Percentiles rank a stretch among this genome's conserved stretches.
These are phyloP conservation scores for Harpagoxenus sublaevis DNA, from an alignment of 2,888 invertebrate genomes.

Conservation along the genomic window DNA sequence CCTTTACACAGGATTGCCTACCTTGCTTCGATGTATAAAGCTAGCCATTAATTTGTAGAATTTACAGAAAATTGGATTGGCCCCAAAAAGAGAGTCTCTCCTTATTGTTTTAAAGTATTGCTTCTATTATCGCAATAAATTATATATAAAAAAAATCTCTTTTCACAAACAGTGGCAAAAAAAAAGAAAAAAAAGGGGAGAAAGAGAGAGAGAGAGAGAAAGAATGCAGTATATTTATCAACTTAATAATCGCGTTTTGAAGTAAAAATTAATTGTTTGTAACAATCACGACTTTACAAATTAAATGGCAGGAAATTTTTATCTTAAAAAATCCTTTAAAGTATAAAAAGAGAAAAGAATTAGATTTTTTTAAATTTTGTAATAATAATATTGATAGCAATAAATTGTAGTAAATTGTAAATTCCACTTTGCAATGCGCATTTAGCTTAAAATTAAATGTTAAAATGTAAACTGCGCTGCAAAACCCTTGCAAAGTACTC, in stretches of 20 bases:
- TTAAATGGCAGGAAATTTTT: not conserved
- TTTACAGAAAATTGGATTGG: not conserved
- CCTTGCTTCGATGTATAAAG: not conserved
- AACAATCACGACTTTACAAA: too few species aligned
- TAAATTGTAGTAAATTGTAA: not conserved
- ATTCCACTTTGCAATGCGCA: not conserved
- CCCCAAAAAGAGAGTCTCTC: not conserved
- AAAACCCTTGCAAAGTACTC: not conserved
- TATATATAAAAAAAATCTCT: too few species aligned
- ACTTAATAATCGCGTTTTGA: not conserved
- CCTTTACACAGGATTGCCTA: conserved; percentile 25
- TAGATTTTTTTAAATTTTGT: not conserved
- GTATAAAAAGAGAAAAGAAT: not conserved
- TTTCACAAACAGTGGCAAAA: not conserved
- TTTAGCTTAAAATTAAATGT: conserved; percentile 2
- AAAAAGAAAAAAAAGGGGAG: not conserved
- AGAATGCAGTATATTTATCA: not conserved
- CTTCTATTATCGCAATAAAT: not conserved
- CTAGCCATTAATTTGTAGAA: not conserved
- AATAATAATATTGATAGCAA: not conserved
- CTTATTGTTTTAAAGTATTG: not conserved
- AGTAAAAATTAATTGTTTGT: too few species aligned
- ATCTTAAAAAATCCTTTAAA: not conserved
- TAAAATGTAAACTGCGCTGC: not conserved
- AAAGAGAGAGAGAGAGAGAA: not conserved